Percentiles rank a stretch among this genome's conserved stretches.
phyloP scores from a whole-genome alignment of 1,140 invertebrate species.

The Chymomyza costata region DNA sequence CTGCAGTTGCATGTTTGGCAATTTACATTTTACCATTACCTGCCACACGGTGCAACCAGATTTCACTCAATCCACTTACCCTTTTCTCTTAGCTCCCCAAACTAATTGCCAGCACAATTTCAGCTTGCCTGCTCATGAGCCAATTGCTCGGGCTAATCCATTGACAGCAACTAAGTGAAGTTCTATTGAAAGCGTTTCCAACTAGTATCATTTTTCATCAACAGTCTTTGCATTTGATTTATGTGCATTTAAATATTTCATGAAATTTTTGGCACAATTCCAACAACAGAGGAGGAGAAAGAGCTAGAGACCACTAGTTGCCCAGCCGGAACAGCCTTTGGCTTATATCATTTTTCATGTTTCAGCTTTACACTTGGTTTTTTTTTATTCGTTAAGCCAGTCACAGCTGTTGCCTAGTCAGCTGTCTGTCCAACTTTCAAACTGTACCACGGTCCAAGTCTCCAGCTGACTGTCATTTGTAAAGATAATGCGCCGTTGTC shows the following conservation, averaged over 20 bases:
- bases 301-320: too few species aligned
- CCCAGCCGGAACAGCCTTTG: too few species aligned
- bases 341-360: constrained; percentile 36
- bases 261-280: constrained; percentile 25
- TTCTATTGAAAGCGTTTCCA: constrained; percentile 25
- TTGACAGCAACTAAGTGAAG: constrained; percentile 6
- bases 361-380: background rate
- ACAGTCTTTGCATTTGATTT: constrained; percentile 53
- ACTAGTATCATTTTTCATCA: constrained; percentile 18
- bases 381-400: too few species aligned
- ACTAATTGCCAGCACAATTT: constrained; percentile 36
- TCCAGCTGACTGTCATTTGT: constrained; percentile 44
- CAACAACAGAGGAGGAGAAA: background rate
- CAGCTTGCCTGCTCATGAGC: constrained; percentile 7
- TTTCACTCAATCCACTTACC: background rate
- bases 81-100: background rate
- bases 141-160: constrained; percentile 12
- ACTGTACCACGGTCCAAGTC: too few species aligned
- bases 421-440: too few species aligned
- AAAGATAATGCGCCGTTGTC: constrained; percentile 62
- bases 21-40: constrained; percentile 55
- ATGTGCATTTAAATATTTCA: constrained; percentile 56
- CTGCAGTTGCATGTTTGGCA: constrained; percentile 59
- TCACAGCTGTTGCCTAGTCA: background rate
- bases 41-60: background rate